A percentile compares a stretch with the other conserved stretches of the same genome.
phyloP scores from a whole-genome alignment of 1,140 invertebrate genomes.

The Riptortus pedestris region DNA sequence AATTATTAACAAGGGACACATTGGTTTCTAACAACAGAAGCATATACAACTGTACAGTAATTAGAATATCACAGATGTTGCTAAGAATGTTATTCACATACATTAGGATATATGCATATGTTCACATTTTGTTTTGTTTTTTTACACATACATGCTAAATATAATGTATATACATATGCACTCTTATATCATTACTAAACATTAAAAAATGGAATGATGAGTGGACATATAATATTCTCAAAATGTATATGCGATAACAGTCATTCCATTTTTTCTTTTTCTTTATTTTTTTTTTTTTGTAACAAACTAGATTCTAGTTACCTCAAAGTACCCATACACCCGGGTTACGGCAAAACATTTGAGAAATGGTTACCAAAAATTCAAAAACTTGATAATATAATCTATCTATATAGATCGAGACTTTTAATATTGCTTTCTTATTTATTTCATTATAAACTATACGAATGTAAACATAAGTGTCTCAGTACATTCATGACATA shows the following conservation, averaged over 20 bases:
- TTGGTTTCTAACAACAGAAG: slow-evolving; percentile 23
- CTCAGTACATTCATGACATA: no score
- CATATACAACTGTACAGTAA: slow-evolving; percentile 23
- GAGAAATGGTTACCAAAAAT: no score
- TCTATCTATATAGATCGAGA: no score
- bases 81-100: slow-evolving; percentile 22
- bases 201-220: slow-evolving; percentile 9
- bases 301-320: background rate
- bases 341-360: background rate
- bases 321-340: slow-evolving; percentile 8
- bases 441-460: no score
- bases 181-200: background rate
- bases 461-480: no score
- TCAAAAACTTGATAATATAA: no score
- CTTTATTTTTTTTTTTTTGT: background rate
- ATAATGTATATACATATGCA: background rate
- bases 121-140: background rate
- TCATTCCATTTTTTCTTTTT: slow-evolving; percentile 16
- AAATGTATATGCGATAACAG: background rate
- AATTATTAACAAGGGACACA: background rate
- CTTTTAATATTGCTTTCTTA: no score
- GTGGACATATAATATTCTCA: no score
- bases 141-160: slow-evolving; percentile 3
- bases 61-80: slow-evolving; percentile 25
- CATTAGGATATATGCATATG: slow-evolving; percentile 11